Percentiles rank a stretch among this genome's conserved stretches.
Evolutionary conservation across 2,113 vertebrate species (phyloP).

Genomic region (Lepidothrix coronata): DNA sequence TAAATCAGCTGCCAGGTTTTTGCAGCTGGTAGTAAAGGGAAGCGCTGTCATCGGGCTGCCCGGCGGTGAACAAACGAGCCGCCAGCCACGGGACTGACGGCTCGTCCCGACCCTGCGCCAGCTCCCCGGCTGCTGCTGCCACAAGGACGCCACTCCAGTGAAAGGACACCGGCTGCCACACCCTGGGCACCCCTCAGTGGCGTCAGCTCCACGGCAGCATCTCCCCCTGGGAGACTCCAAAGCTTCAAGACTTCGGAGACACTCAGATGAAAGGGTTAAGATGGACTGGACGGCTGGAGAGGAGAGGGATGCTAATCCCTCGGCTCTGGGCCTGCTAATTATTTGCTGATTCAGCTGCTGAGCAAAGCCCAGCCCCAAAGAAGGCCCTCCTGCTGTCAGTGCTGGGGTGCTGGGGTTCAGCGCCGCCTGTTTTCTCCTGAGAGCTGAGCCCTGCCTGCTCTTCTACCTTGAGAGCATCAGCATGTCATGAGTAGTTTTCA

Average conservation of each 20-base stretch:
- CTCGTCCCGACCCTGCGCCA: background rate
- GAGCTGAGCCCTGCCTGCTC: background rate
- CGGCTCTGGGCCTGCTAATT: background rate
- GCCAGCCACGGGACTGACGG: conserved; percentile 72
- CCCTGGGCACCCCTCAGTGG: background rate
- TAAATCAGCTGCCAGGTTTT: conserved; percentile 91
- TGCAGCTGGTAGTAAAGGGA: conserved; percentile 84
- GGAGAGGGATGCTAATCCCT: conserved; percentile 37
- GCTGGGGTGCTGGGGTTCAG: accelerated
- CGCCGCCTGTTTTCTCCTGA: accelerated
- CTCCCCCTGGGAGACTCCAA: accelerated
- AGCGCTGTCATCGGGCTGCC: conserved; percentile 80
- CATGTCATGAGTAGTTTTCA: background rate
- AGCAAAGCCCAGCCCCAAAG: background rate
- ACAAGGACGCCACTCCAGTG: accelerated
- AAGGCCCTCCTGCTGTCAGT: background rate
- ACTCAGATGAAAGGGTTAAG: background rate
- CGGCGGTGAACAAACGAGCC: conserved; percentile 74
- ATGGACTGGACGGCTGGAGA: background rate
- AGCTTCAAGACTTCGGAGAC: accelerated
- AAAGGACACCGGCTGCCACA: accelerated
- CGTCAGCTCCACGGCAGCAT: accelerated
- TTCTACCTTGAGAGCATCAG: background rate
- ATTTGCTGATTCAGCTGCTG: conserved; percentile 58
- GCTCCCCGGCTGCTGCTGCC: conserved; percentile 12